Percentiles rank a stretch among this genome's conserved stretches.
phyloP scores from a whole-genome alignment of 2,797 vertebrate species.

The Falco novaeseelandiae region DNA sequence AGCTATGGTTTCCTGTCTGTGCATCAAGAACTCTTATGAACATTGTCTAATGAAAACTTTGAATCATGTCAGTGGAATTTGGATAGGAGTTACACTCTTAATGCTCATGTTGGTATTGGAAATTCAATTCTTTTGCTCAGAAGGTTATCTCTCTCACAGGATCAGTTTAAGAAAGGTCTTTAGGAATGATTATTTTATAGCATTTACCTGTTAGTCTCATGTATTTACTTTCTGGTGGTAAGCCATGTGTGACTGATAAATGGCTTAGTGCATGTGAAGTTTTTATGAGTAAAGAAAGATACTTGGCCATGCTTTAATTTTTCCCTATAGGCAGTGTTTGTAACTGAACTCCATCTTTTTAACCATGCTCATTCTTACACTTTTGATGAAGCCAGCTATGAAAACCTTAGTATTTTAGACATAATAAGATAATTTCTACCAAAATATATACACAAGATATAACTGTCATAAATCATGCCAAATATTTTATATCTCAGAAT shows the following conservation, averaged over 20 bases:
- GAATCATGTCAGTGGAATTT: neutral
- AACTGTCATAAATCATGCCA: neutral
- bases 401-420: neutral
- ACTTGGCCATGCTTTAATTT: neutral
- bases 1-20: neutral
- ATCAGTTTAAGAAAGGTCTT: neutral
- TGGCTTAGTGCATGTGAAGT: neutral
- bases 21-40: neutral
- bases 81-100: neutral
- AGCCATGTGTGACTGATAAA: neutral
- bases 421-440: neutral
- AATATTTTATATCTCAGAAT: neutral
- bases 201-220: neutral
- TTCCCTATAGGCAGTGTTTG: neutral
- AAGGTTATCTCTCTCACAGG: neutral
- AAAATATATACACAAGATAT: neutral
- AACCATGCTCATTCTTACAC: neutral
- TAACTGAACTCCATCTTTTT: neutral
- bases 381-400: neutral
- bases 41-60: neutral
- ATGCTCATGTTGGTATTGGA: neutral
- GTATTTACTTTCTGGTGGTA: neutral
- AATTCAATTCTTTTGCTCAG: neutral
- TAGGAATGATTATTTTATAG: neutral
- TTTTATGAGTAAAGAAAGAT: neutral